Percentiles rank a stretch among this genome's conserved stretches.
Conservation (phyloP, 2,113 vertebrate species). For the Heloderma charlesbogerti region DNA sequence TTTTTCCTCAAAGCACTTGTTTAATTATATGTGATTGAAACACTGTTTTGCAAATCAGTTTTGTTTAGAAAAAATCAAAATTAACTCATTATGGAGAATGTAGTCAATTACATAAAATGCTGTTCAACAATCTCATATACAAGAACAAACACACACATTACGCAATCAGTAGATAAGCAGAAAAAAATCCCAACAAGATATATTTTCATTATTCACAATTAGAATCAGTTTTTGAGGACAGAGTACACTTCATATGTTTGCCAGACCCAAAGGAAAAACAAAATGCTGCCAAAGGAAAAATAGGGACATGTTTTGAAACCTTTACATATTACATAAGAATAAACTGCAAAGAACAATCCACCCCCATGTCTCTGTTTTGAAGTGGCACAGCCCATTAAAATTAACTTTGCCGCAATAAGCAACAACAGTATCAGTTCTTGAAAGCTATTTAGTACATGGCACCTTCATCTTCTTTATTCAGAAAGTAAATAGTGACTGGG, state of each 20-base stretch:
- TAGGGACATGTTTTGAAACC: conserved; percentile 29
- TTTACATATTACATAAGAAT: conserved; percentile 37
- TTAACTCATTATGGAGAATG: neutral
- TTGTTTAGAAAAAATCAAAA: neutral
- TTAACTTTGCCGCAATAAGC: conserved; percentile 46
- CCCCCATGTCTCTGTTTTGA: neutral
- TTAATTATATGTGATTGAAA: neutral
- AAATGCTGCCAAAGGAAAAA: neutral
- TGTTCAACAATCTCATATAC: neutral
- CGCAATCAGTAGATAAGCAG: neutral
- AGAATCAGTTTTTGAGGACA: neutral
- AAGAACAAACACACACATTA: neutral
- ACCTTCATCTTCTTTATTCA: conserved; percentile 95
- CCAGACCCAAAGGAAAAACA: neutral
- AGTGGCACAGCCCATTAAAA: conserved; percentile 28
- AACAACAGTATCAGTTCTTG: conserved; percentile 21
- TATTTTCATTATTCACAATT: neutral
- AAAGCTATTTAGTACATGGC: conserved; percentile 84
- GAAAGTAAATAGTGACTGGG: conserved; percentile 93
- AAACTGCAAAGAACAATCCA: conserved; percentile 10
- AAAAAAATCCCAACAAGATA: neutral
- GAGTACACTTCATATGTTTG: neutral
- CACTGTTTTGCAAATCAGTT: neutral
- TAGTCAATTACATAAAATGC: neutral
- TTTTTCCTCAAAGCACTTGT: neutral